A percentile compares a stretch with the other conserved stretches of the same genome.
phyloP scores from a whole-genome alignment of 2,113 vertebrate species.

The Oryzias javanicus region DNA sequence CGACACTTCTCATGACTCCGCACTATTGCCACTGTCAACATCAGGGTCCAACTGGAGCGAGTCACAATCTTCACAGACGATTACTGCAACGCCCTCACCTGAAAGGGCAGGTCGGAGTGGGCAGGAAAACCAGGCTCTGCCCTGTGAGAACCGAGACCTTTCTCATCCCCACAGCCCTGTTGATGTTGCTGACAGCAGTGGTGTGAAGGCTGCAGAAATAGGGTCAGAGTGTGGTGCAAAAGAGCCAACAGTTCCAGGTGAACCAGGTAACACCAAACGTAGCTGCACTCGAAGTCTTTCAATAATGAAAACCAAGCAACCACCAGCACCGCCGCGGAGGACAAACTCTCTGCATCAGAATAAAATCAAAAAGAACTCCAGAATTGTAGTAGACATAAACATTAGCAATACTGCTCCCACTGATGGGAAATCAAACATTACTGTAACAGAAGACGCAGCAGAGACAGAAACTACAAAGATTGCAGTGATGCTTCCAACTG shows the following conservation, averaged over 20 bases:
- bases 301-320: constrained; percentile 87
- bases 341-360: constrained; percentile 87
- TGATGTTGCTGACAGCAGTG: constrained; percentile 57
- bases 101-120: constrained; percentile 53
- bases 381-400: constrained; percentile 36
- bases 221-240: constrained; percentile 26
- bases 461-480: constrained; percentile 32
- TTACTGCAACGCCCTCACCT: constrained; percentile 86
- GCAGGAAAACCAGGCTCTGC: constrained; percentile 24
- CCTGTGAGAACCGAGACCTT: constrained; percentile 53
- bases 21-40: constrained; percentile 67
- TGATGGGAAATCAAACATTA: constrained; percentile 34
- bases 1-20: constrained; percentile 53
- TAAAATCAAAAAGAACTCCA: constrained; percentile 76
- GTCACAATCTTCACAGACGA: constrained; percentile 89
- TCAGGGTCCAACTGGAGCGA: constrained; percentile 86
- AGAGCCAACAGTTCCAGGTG: constrained; percentile 54
- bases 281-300: constrained; percentile 82
- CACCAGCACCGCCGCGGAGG: constrained; percentile 82
- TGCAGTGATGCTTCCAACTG: constrained; percentile 13
- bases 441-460: constrained; percentile 48
- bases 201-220: constrained; percentile 21
- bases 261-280: constrained; percentile 75
- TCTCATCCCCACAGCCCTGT: constrained; percentile 63
- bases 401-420: constrained; percentile 21